These are phyloP conservation scores for Caligus rogercresseyi DNA, from an alignment of 1,140 invertebrate species.

Conservation along the genomic window DNA sequence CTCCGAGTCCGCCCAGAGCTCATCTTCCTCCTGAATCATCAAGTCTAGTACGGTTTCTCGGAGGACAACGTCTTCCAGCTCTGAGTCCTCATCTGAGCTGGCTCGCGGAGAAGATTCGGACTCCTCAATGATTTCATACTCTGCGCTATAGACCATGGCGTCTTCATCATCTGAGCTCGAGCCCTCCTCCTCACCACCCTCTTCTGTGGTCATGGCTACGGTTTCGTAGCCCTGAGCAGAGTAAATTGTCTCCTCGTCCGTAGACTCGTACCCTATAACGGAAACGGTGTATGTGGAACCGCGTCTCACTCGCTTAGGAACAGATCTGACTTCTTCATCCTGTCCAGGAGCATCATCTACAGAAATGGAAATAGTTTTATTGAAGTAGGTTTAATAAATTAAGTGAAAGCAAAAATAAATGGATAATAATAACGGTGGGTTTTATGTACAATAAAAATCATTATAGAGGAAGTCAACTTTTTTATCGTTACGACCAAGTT, in stretches of 20 bases:
- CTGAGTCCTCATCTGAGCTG: neutral
- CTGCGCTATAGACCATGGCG: neutral
- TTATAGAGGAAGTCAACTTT: no score
- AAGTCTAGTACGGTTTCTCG: neutral
- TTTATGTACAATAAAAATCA: no score
- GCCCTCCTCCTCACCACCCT: neutral
- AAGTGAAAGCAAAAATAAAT: no score
- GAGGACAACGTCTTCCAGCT: constrained; percentile 2
- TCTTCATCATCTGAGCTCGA: neutral
- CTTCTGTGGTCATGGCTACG: neutral
- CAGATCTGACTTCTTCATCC: no score
- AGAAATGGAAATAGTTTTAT: no score
- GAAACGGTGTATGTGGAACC: neutral
- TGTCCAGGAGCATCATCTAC: no score
- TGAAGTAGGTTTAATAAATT: no score
- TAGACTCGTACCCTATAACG: neutral
- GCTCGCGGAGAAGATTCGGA: neutral
- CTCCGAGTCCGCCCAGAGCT: constrained; percentile 10
- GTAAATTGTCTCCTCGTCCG: constrained; percentile 8
- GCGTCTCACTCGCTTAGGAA: neutral
- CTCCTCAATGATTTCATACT: neutral
- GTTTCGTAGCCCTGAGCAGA: constrained; percentile 7
- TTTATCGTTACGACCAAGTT: no score
- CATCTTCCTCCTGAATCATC: neutral
- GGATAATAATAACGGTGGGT: no score